Base-by-base conservation (phyloP, 2,888 invertebrate species). In the Philonicus albiceps region DNA sequence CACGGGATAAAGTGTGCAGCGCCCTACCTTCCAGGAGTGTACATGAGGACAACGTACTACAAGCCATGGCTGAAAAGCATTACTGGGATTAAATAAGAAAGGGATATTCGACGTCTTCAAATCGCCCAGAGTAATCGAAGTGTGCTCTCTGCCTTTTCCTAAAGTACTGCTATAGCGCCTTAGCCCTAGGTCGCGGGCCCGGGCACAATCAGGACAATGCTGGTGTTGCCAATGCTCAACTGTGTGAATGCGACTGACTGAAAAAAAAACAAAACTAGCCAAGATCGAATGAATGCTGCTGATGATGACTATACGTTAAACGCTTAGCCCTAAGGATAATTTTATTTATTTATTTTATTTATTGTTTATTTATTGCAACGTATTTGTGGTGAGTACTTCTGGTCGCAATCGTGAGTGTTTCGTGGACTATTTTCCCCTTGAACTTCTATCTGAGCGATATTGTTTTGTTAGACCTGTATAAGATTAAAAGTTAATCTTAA, bases 1-100 rank as follows among this genome's bases (percentile, higher is more conserved):
- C 98, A 98, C 90, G 98, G 98, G n/a, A 98, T 98, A 89, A 97
- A 97, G 90, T 98, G 98, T 90, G 98, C 98, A 0, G 96, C 97
- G 3, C 97, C 98, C 0, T 97, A 97, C 93, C 93, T 98, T 34
- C 98, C 98, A 0, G 98, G 98, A 11, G 97, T 98, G 53, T 98
- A 98, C 92, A 98, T 98, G 98, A 94, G 97, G 89, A 98, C 98
- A 88, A 96, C 97, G 0, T 97, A 94, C 92, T 98, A 97, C 92
- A 97, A 97, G 90, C 97, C 97, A 1, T 98, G 98, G 98, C 94
- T 98, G 87, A 95, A 95, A 91, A 96, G 95, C 89, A 95, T 97
- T 90, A 97, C 97, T n/a, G 96, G 96, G 55, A 95, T 96, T 5
- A 94, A 94, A 90, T 95, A 93, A 91, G 86, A 64, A 49, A 49